Conservation (phyloP, 2,113 vertebrate species). For the Cavia aperea region DNA sequence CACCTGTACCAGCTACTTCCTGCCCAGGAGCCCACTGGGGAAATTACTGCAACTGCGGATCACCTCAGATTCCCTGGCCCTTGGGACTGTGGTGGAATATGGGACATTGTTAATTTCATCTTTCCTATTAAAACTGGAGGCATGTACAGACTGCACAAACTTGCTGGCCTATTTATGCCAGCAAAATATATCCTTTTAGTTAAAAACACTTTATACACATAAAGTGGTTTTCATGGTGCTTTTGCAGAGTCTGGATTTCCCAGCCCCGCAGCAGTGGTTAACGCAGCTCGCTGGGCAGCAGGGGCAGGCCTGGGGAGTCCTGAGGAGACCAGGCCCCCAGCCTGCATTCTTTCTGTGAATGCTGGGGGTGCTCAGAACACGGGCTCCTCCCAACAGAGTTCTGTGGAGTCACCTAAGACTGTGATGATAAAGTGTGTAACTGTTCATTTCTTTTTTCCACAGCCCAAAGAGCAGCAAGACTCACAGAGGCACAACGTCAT, state of each 20-base stretch:
- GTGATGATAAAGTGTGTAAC: background rate
- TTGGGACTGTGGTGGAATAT: background rate
- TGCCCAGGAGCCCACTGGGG: background rate
- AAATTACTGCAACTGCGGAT: fast-evolving
- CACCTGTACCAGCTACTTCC: background rate
- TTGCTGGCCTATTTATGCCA: background rate
- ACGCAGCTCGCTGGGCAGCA: background rate
- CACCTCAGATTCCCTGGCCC: too few species aligned
- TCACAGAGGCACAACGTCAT: constrained; percentile 45
- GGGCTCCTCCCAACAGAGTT: background rate
- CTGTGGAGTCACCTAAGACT: background rate
- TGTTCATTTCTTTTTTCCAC: constrained; percentile 73
- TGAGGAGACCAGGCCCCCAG: background rate
- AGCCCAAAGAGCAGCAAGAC: constrained; percentile 69
- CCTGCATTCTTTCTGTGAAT: background rate
- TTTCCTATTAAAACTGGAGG: background rate
- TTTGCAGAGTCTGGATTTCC: background rate
- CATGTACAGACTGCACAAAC: background rate
- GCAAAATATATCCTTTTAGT: background rate
- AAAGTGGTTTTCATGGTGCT: background rate
- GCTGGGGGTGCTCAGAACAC: too few species aligned
- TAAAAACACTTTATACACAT: background rate
- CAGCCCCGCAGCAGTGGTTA: background rate
- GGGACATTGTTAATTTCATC: fast-evolving
- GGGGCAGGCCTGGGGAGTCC: background rate